Evolutionary conservation across 2,113 vertebrate genomes (phyloP).

Genomic region (Aramus guarauna): DNA sequence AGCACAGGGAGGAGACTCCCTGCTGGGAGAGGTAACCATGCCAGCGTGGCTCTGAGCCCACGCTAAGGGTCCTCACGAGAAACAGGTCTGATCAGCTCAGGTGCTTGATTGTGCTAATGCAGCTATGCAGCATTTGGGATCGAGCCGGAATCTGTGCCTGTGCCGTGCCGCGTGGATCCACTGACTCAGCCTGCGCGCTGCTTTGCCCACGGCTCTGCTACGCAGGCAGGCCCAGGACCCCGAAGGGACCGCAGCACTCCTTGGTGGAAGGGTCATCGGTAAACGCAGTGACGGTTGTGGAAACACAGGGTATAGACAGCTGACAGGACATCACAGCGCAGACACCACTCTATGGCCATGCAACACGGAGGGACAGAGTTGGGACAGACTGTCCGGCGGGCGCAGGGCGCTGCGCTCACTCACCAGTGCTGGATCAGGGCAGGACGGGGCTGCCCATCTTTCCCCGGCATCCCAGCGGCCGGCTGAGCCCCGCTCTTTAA

Average conservation of each 20-base stretch:
- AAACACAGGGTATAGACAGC: neutral
- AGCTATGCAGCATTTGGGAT: neutral
- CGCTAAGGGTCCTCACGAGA: neutral
- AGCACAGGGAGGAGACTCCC: neutral
- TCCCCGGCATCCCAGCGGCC: neutral
- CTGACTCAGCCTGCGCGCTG: neutral
- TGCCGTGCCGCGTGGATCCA: neutral
- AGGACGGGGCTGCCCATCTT: neutral
- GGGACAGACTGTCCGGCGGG: neutral
- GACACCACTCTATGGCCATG: neutral
- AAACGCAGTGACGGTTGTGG: neutral
- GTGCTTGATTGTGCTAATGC: neutral
- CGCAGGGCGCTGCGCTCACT: neutral
- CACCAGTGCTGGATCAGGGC: constrained; percentile 20
- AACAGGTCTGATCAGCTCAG: neutral
- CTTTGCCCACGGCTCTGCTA: neutral
- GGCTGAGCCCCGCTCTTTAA: neutral
- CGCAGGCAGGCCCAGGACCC: neutral
- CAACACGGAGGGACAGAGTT: neutral
- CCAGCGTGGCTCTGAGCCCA: neutral
- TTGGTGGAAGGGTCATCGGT: neutral
- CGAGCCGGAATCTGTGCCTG: neutral
- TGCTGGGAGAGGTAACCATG: neutral
- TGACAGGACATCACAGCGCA: neutral
- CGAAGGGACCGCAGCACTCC: neutral